Evolutionary conservation across 1,140 invertebrate species (phyloP), one percentile per base, ranked within the genome.

Genomic region (Rhagoletis pomonella): DNA sequence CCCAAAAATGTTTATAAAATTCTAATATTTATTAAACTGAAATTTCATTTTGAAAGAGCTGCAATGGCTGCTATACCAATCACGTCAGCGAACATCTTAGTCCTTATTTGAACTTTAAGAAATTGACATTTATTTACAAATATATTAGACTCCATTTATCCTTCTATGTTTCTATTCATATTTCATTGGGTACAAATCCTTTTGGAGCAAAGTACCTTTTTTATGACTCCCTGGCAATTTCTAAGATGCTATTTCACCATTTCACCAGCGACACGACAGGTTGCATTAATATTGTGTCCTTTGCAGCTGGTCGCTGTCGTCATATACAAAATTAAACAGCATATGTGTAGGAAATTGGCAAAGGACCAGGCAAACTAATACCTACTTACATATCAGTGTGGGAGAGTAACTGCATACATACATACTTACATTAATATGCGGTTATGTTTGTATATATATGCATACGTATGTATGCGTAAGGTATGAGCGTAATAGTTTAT

Each of bases 221-320:
- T 73, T 73, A 73, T 73, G 44, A 73, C 42, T 73, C 67, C 67
- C 67, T 14, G 14, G 67, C 67, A 73, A 73, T 73, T 73, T 42
- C 42, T 73, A 44, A 42, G 67, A 73, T 39, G 67, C 42, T 47
- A 73, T 73, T 73, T 73, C 17, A 73, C 39, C n/a, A 73, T 73
- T 73, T 73, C 17, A 73, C 39, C 67, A 73, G 67, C 67, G 14
- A 73, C 67, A 73, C 42, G 67, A 73, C 67, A 73, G 67, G 42
- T 73, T 47, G 67, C 67, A 73, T 73, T 73, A 73, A 73, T 73
- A 73, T 73, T 47, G 67, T 73, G 67, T 73, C 42, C 42, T 73
- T 17, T 44, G 67, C 67, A 73, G 67, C 67, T 73, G 67, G 42
- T 73, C 42, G 67, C 67, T 14, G 5, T 47, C 42, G 14, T 17